Conservation (phyloP, 2,797 vertebrate species). For the Rhinophrynus dorsalis region DNA sequence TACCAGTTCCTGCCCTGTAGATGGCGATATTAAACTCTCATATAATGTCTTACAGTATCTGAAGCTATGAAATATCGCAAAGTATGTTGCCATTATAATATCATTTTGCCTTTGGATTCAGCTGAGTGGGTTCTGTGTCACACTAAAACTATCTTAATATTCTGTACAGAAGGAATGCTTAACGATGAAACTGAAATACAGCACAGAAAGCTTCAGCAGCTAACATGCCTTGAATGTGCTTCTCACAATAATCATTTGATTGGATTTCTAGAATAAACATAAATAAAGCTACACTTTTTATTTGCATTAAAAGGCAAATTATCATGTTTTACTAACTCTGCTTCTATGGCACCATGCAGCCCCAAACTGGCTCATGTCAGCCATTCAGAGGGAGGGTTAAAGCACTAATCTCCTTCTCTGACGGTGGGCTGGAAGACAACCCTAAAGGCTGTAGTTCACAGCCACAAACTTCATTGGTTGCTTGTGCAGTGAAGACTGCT, state of each 20-base stretch:
- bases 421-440: too few species aligned
- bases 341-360: too few species aligned
- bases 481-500: too few species aligned
- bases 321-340: too few species aligned
- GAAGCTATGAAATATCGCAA: neutral
- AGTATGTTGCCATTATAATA: neutral
- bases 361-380: too few species aligned
- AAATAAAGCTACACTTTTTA: neutral
- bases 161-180: neutral
- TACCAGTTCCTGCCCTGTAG: conserved; percentile 19
- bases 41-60: neutral
- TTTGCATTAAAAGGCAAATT: too few species aligned
- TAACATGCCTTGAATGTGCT: neutral
- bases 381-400: too few species aligned
- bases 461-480: too few species aligned
- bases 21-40: conserved; percentile 21
- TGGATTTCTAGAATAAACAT: neutral
- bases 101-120: conserved; percentile 13
- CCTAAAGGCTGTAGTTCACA: too few species aligned
- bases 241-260: neutral
- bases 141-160: conserved; percentile 6
- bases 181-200: neutral
- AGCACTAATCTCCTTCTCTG: too few species aligned
- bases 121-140: conserved; percentile 25
- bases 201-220: too few species aligned